Conservation (phyloP, 2,888 invertebrate genomes). For the Clivina fossor region DNA sequence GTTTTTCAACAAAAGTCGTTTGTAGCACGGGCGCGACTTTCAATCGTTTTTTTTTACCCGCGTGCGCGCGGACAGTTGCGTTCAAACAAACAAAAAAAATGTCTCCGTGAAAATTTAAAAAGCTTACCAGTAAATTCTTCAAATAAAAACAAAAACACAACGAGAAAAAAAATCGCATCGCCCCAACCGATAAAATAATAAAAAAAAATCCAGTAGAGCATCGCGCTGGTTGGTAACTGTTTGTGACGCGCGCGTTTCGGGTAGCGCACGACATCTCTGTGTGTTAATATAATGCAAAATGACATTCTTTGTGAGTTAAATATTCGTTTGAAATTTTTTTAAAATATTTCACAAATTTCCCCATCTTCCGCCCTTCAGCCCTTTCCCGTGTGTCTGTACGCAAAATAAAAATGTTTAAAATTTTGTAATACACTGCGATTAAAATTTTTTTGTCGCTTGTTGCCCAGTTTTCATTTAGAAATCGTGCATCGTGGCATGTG, state of each 20-base stretch:
- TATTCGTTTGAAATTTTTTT: slow-evolving; percentile 34
- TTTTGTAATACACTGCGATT: slow-evolving; percentile 31
- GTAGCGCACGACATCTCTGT: slow-evolving; percentile 33
- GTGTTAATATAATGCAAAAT: slow-evolving; percentile 34
- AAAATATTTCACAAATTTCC: slow-evolving; percentile 34
- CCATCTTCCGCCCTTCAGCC: slow-evolving; percentile 14
- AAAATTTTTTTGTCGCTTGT: slow-evolving; percentile 20
- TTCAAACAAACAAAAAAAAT: slow-evolving; percentile 24
- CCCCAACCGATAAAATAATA: slow-evolving; percentile 27
- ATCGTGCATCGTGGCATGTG: background rate
- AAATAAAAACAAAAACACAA: slow-evolving; percentile 34
- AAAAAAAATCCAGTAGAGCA: too few relatives aligned
- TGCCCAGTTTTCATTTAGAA: background rate
- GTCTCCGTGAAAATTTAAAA: slow-evolving; percentile 32
- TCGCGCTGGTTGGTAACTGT: slow-evolving; percentile 25
- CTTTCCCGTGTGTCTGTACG: background rate
- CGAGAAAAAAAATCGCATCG: slow-evolving; percentile 12
- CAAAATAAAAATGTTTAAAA: slow-evolving; percentile 32
- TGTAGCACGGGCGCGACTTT: slow-evolving; percentile 15
- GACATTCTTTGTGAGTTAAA: slow-evolving; percentile 34
- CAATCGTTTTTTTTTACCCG: slow-evolving; percentile 21
- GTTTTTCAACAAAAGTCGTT: slow-evolving; percentile 21
- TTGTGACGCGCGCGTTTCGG: slow-evolving; percentile 31
- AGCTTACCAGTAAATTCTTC: slow-evolving; percentile 33
- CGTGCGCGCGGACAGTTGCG: slow-evolving; percentile 3